A percentile compares a stretch with the other conserved stretches of the same genome.
phyloP scores from a whole-genome alignment of 1,140 invertebrate genomes.

The Aradophagus sp. region DNA sequence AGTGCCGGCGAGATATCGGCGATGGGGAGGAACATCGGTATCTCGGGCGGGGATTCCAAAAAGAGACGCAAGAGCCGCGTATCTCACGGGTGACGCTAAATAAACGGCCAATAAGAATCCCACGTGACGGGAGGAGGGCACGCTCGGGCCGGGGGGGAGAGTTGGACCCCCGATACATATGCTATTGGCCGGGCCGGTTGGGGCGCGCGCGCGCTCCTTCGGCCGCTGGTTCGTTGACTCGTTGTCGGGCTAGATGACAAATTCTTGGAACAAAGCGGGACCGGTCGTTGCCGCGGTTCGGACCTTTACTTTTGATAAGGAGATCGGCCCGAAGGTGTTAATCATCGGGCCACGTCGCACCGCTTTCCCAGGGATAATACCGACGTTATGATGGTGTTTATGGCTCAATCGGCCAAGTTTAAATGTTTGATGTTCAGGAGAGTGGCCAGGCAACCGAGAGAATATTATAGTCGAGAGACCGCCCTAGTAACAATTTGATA shows the following conservation, averaged over 20 bases:
- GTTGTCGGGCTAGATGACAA: slow-evolving; percentile 44
- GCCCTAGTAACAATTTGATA: no score
- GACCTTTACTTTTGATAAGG: slow-evolving; percentile 37
- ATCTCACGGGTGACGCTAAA: slow-evolving; percentile 50
- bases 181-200: slow-evolving; percentile 41
- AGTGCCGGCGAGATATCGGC: slow-evolving; percentile 30
- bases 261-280: slow-evolving; percentile 39
- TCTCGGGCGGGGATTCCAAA: slow-evolving; percentile 13
- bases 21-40: slow-evolving; percentile 21
- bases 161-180: slow-evolving; percentile 45
- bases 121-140: slow-evolving; percentile 31
- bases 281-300: slow-evolving; percentile 18
- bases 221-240: slow-evolving; percentile 39
- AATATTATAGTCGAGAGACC: no score
- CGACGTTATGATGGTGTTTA: slow-evolving; percentile 25
- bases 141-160: no score
- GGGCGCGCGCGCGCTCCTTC: slow-evolving; percentile 32
- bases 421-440: no score
- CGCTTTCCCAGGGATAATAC: slow-evolving; percentile 25
- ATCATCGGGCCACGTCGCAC: slow-evolving; percentile 32
- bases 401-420: slow-evolving; percentile 41
- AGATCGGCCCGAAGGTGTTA: slow-evolving; percentile 38
- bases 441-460: no score
- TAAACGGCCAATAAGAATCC: slow-evolving; percentile 47
- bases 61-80: slow-evolving; percentile 27